phyloP scores from a whole-genome alignment of 92 coral and sea anemone species.

The Scolanthus callimorphus region DNA sequence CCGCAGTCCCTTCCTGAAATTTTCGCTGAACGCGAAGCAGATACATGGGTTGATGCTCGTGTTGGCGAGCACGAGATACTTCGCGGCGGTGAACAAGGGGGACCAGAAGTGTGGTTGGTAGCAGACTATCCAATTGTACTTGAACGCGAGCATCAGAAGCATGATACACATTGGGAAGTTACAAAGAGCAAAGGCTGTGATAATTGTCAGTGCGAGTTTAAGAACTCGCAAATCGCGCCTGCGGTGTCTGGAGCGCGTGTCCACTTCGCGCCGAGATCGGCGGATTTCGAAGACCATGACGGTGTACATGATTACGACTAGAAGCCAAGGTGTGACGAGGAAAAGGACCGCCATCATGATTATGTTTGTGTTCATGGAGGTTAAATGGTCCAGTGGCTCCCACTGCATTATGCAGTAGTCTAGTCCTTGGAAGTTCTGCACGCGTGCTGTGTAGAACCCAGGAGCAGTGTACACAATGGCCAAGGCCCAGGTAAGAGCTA shows the following conservation, averaged over 20 bases:
- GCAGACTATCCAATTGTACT: slow-evolving; percentile 1
- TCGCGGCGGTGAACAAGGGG: background rate
- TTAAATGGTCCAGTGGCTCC: background rate
- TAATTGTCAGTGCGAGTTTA: slow-evolving; percentile 8
- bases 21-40: slow-evolving; percentile 22
- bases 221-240: slow-evolving; percentile 2
- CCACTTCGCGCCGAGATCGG: background rate
- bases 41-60: slow-evolving; percentile 15
- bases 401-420: background rate
- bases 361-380: background rate
- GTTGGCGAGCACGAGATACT: slow-evolving; percentile 4
- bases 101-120: slow-evolving; percentile 2
- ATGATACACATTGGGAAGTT: slow-evolving; percentile 6
- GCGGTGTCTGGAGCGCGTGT: background rate
- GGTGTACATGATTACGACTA: background rate
- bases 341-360: background rate
- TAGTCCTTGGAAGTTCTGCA: background rate
- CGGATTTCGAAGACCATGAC: background rate
- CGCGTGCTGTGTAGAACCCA: slow-evolving; percentile 6
- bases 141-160: slow-evolving; percentile 7
- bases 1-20: slow-evolving; percentile 14
- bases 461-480: slow-evolving; percentile 21
- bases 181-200: slow-evolving; percentile 15
- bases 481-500: slow-evolving; percentile 21
- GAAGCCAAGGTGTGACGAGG: background rate